Evolutionary conservation across 1,140 invertebrate genomes (phyloP).

Genomic region (Philotrypesis tridentata): DNA sequence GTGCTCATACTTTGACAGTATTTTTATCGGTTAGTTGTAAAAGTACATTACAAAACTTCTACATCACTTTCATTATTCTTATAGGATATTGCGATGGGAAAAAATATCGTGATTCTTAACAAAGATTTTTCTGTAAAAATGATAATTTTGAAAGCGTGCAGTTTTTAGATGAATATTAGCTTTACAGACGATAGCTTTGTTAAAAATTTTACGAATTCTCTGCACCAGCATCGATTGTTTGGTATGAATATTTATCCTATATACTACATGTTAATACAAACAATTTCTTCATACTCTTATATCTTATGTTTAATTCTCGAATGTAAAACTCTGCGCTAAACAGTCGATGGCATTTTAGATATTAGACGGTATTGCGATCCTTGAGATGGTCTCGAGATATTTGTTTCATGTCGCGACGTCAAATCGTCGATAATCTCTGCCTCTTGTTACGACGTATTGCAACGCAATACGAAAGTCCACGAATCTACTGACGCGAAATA

Average conservation of each 20-base stretch:
- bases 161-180: slow-evolving; percentile 8
- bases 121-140: not conserved
- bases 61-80: not conserved
- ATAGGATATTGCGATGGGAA: not conserved
- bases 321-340: not conserved
- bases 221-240: slow-evolving; percentile 1
- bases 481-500: slow-evolving; percentile 36
- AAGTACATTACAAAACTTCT: not conserved
- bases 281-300: not conserved
- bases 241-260: not conserved
- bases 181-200: not conserved
- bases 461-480: slow-evolving; percentile 42
- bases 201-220: not conserved
- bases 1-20: not conserved
- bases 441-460: slow-evolving; percentile 57
- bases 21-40: not conserved
- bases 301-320: not conserved
- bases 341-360: slow-evolving; percentile 10
- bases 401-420: slow-evolving; percentile 63
- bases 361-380: not conserved
- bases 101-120: not conserved
- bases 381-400: slow-evolving; percentile 26
- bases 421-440: slow-evolving; percentile 53
- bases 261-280: not conserved
- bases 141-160: not conserved